Base-by-base conservation (phyloP, 2,797 vertebrate species). In the Leucoraja ocellata region DNA sequence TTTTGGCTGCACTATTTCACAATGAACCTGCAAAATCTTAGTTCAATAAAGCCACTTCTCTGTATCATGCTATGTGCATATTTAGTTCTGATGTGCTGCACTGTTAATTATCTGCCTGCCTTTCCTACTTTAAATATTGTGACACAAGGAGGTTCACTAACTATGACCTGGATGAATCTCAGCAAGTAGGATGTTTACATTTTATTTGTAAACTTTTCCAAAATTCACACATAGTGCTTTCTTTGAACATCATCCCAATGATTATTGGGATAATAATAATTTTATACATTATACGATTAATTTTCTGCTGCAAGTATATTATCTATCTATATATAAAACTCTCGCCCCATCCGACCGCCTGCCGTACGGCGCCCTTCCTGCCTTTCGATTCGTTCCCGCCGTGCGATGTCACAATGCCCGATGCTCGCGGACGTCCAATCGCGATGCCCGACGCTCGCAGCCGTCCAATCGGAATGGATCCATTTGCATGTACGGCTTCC, bases 31-130 rank as follows among this genome's bases (percentile, higher is more conserved):
- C 90, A 92, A 54, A 91, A 92, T 46, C 90, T 92, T 54, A 92
- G 73, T 92, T 92, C 90, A 92, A 92, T 92, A 92, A 92, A 92
- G 61, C 39, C 68, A 76, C 46, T 92, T 92, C 71, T 92, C 90
- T 54, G 23, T 76, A 76, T 25, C 39, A 23, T n/a, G 71, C 76
- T 23, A 28, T 58, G 54, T 54, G 90, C 65, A 92, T 68, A 28
- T 54, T 91, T 54, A 74, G 23, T 91, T 92, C 13, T 92, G 25
- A 58, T 23, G 39, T 68, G 16, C 39, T 36, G 84, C 68, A 68
- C 16, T 65, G 32, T 58, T 58, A 16, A 68, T 54, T 76, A 54
- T 71, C 28, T 92, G 36, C 25, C 90, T 92, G 71, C 68, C 39
- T 92, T 91, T 91, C 88, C 84, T 88, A 7, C 74, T 92, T 76